Evolutionary conservation across 1,140 invertebrate genomes (phyloP).

Genomic region (Macrotrachela quadricornifera): DNA sequence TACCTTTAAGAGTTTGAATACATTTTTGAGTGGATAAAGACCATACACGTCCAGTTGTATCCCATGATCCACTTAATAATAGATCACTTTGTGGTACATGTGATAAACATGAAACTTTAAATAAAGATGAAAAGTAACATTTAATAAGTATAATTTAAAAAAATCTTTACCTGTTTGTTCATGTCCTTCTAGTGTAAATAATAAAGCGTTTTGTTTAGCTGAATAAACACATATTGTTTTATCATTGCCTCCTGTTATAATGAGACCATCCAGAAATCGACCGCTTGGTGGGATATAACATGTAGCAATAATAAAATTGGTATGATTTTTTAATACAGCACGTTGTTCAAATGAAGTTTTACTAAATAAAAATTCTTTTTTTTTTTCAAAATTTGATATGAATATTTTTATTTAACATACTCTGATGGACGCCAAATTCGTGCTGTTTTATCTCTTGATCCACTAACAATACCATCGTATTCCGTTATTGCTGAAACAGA

Average conservation of each 20-base stretch:
- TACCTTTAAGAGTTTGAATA: not conserved
- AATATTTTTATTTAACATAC: too few species aligned
- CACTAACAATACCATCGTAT: too few species aligned
- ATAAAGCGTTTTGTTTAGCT: not conserved
- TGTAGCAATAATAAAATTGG: too few species aligned
- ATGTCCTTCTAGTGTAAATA: not conserved
- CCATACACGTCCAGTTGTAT: conserved; percentile 5
- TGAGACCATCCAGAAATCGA: conserved; percentile 2
- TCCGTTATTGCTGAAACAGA: too few species aligned
- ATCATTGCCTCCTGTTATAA: conserved; percentile 6
- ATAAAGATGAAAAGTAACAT: not conserved
- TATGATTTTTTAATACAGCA: too few species aligned
- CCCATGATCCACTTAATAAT: conserved; percentile 5
- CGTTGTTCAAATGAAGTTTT: too few species aligned
- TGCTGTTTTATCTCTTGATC: too few species aligned
- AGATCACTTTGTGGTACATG: not conserved
- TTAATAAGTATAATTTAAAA: not conserved
- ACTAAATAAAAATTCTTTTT: too few species aligned
- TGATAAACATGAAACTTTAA: not conserved
- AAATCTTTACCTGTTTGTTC: not conserved
- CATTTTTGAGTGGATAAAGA: too few species aligned
- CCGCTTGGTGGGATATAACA: too few species aligned
- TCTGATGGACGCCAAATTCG: too few species aligned
- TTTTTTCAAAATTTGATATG: too few species aligned
- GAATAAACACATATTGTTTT: conserved; percentile 6